A percentile compares a stretch with the other conserved stretches of the same genome.
These are phyloP conservation scores for Sander lucioperca DNA, from an alignment of 2,113 vertebrate species.

Conservation along the genomic window DNA sequence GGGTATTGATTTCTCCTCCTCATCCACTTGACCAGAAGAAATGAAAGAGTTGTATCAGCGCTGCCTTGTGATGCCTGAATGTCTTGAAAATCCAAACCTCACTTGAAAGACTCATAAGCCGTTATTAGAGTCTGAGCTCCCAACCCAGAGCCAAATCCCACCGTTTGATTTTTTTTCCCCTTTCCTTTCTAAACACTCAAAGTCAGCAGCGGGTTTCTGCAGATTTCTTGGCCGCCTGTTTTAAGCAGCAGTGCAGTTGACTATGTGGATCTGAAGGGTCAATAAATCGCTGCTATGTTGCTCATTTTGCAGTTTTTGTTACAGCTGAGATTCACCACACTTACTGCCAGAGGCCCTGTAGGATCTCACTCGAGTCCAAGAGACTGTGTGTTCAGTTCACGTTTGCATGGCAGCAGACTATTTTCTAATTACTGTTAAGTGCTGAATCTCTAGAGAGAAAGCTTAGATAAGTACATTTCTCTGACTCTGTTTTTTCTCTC, in stretches of 20 bases:
- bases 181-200: constrained; percentile 4
- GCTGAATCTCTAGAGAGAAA: constrained; percentile 29
- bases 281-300: constrained; percentile 39
- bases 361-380: constrained; percentile 7
- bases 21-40: constrained; percentile 9
- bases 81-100: constrained; percentile 8
- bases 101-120: constrained; percentile 13
- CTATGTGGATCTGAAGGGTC: constrained; percentile 22
- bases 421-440: constrained; percentile 44
- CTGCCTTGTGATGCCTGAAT: constrained; percentile 9
- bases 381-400: constrained; percentile 5
- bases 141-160: constrained; percentile 33
- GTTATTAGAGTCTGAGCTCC: constrained; percentile 19
- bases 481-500: constrained; percentile 16
- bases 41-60: background rate
- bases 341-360: constrained; percentile 19
- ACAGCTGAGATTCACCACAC: constrained; percentile 3
- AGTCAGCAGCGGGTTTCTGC: background rate
- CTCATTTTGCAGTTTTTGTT: constrained; percentile 45
- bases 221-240: constrained; percentile 9
- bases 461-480: constrained; percentile 33
- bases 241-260: constrained; percentile 18
- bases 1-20: constrained; percentile 33
- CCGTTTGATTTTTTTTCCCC: background rate
- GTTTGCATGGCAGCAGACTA: constrained; percentile 33